Evolutionary conservation across 2,113 vertebrate genomes (phyloP), one percentile per base, ranked within the genome.

Genomic region (Tenebrosternarchus preto): DNA sequence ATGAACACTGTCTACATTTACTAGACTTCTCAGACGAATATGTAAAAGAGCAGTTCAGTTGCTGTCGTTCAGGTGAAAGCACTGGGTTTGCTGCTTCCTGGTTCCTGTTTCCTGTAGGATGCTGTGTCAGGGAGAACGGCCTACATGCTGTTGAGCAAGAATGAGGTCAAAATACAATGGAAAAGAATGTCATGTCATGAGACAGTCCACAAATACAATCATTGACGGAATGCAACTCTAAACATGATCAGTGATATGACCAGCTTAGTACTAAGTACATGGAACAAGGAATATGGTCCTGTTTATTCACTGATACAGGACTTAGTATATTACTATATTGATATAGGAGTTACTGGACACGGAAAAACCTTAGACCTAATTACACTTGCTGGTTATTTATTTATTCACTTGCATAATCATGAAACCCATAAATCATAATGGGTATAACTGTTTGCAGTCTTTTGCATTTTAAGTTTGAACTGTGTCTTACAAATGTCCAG

Each of bases 121-220:
- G 1, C 16, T 55, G 66, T 5, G 33, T 27, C 24, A 76, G 17
- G 74, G 24, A 66, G 57, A 82, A 71, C 53, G 15, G 7, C 31
- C 29, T 24, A 5, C 12, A 20, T 19, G n/a, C 5, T 17, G n/a
- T 68, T 24, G 43, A 50, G 57, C 12, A 31, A 55, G 9, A 68
- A 29, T 15, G 71, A 55, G 80, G 80, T 79, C 78, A 85, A 80
- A 75, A 64, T 72, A 72, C 80, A 39, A 15, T 17, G 46, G 1
- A n/a, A 33, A 79, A 9, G 60, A 76, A 67, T 76, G 77, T 50
- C 24, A 70, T 0, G 17, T 29, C 57, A 46, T 17, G 56, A 56
- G 46, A 8, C 53, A 2, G 24, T 25, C n/a, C 15, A 20, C 24
- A 22, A 22, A 64, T 8, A 33, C 33, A 60, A 82, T 82, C 50